These are phyloP conservation scores for Drosophila bocqueti DNA, from an alignment of 1,140 invertebrate species.

Conservation along the genomic window DNA sequence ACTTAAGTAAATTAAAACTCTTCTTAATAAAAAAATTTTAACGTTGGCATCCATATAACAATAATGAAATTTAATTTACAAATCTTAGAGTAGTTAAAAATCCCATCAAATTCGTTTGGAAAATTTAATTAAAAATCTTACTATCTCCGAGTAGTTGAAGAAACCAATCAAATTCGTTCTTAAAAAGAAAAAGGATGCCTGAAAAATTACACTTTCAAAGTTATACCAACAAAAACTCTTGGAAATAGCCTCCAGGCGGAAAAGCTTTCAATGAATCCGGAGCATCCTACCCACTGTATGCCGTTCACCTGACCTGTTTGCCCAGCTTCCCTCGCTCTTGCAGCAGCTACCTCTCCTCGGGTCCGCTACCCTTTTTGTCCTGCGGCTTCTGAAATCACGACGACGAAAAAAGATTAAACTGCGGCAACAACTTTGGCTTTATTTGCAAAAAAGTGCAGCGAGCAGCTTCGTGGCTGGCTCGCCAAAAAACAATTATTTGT, in stretches of 20 bases:
- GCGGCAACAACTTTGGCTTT: constrained; percentile 66
- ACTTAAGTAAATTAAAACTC: neutral
- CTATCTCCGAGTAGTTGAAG: neutral
- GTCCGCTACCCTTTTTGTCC: neutral
- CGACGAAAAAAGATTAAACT: constrained; percentile 65
- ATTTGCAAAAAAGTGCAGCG: constrained; percentile 54
- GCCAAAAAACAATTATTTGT: constrained; percentile 80
- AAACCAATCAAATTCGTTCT: neutral
- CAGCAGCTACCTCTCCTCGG: constrained; percentile 27
- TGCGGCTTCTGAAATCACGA: constrained; percentile 50
- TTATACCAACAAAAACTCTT: neutral
- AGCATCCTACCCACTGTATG: constrained; percentile 28
- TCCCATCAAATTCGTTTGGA: neutral
- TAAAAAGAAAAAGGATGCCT: neutral
- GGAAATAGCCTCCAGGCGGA: neutral
- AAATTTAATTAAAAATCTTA: neutral
- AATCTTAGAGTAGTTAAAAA: neutral
- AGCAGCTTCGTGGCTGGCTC: constrained; percentile 49
- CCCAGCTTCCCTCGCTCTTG: constrained; percentile 15
- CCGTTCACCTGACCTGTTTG: constrained; percentile 50
- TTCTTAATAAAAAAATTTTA: neutral
- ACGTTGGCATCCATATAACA: too few relatives aligned
- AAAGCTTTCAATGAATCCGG: constrained; percentile 7
- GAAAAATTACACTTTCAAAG: neutral
- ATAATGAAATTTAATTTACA: neutral